These are phyloP conservation scores for Odontamblyopus rebecca DNA, from an alignment of 2,797 vertebrate genomes.

Conservation along the genomic window DNA sequence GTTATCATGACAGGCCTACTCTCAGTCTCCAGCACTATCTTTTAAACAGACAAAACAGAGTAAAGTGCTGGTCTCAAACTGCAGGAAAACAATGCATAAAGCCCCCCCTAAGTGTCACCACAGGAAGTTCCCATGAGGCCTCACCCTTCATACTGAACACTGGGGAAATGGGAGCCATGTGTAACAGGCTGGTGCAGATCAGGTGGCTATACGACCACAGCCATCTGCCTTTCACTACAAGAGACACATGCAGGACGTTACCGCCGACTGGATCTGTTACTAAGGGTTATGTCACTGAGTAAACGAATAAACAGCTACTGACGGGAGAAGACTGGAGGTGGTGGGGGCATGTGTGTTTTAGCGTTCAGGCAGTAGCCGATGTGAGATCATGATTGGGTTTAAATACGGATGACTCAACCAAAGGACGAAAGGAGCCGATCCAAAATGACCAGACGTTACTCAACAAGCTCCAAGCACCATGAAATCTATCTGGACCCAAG, in stretches of 20 bases:
- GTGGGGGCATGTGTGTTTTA: constrained; percentile 22
- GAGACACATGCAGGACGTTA: constrained; percentile 3
- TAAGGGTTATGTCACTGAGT: constrained; percentile 33
- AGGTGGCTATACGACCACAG: constrained; percentile 52
- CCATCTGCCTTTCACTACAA: constrained; percentile 26
- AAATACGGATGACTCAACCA: constrained; percentile 41
- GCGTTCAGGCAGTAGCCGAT: constrained; percentile 41
- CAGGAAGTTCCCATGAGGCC: constrained; percentile 49
- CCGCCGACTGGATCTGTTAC: constrained; percentile 6
- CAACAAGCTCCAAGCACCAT: constrained; percentile 56
- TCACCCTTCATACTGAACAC: constrained; percentile 35
- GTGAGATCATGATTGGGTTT: constrained; percentile 29
- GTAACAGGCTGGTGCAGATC: constrained; percentile 49
- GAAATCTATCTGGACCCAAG: constrained; percentile 54
- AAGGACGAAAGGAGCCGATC: constrained; percentile 38
- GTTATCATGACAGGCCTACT: too few species aligned
- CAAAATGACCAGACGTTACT: constrained; percentile 78
- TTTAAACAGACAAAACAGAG: neutral
- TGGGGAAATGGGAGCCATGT: constrained; percentile 66
- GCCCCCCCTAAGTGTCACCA: constrained; percentile 17
- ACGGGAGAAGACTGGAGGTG: constrained; percentile 4
- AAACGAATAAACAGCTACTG: constrained; percentile 13
- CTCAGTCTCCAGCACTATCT: neutral
- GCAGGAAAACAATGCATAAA: constrained; percentile 12
- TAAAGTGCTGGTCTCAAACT: neutral